phyloP scores from a whole-genome alignment of 1,140 invertebrate genomes.

The Philotrypesis tridentata region DNA sequence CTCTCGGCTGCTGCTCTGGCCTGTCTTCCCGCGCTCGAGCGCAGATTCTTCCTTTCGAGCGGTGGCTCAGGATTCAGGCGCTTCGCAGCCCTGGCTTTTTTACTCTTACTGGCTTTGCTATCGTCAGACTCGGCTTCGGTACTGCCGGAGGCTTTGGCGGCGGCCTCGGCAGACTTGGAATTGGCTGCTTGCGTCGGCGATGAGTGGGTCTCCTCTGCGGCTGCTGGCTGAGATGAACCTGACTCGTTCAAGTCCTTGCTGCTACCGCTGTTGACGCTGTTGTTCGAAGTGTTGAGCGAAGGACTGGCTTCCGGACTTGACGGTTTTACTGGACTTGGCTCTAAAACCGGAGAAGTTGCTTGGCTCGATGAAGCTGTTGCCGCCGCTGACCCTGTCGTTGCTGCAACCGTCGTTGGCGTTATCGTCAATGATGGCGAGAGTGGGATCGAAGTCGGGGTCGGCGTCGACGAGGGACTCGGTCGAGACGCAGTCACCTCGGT shows the following conservation, averaged over 20 bases:
- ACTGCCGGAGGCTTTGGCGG: slow-evolving; percentile 14
- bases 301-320: slow-evolving; percentile 18
- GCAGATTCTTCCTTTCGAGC: slow-evolving; percentile 70
- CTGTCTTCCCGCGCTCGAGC: slow-evolving; percentile 71
- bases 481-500: slow-evolving; percentile 19
- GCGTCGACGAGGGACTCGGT: slow-evolving; percentile 13
- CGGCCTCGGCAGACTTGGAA: slow-evolving; percentile 14
- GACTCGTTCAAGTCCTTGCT: slow-evolving; percentile 49
- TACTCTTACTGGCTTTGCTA: slow-evolving; percentile 61
- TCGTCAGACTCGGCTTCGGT: slow-evolving; percentile 67
- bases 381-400: background rate
- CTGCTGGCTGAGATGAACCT: background rate
- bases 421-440: background rate
- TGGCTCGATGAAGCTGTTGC: slow-evolving; percentile 14
- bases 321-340: background rate
- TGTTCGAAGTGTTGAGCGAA: slow-evolving; percentile 49
- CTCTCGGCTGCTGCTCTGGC: slow-evolving; percentile 71
- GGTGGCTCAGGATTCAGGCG: slow-evolving; percentile 67
- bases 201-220: background rate
- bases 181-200: background rate
- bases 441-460: background rate
- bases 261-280: slow-evolving; percentile 35
- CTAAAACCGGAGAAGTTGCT: background rate
- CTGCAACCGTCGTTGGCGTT: background rate
- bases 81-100: slow-evolving; percentile 68